Conservation (phyloP, 2,113 vertebrate species). For the Varanus salvator region DNA sequence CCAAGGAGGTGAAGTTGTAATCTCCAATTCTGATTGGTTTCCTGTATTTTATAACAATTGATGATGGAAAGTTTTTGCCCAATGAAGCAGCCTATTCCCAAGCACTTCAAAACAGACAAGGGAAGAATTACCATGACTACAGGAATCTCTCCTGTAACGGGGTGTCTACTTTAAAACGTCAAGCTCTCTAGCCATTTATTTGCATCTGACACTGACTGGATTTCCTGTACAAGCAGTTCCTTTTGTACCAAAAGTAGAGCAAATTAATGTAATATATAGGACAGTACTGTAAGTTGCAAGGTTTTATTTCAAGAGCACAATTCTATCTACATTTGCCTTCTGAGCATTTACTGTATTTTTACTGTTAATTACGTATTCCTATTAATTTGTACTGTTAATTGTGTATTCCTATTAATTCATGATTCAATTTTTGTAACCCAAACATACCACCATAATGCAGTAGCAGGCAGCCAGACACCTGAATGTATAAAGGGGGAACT, state of each 20-base stretch:
- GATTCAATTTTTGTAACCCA: neutral
- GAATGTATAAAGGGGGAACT: neutral
- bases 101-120: neutral
- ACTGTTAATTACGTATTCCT: no score
- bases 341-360: neutral
- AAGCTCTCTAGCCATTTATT: neutral
- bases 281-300: neutral
- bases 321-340: neutral
- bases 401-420: no score
- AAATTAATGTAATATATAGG: slow-evolving; percentile 3
- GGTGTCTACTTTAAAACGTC: slow-evolving; percentile 16
- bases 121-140: neutral
- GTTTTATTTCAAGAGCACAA: neutral
- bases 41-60: slow-evolving; percentile 11
- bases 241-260: neutral
- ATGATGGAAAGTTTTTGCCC: slow-evolving; percentile 32
- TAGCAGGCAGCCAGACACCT: neutral
- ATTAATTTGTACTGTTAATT: no score
- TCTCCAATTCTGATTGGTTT: slow-evolving; percentile 44
- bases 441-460: neutral
- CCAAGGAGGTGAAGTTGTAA: neutral
- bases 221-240: slow-evolving; percentile 13
- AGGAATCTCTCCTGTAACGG: neutral
- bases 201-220: neutral
- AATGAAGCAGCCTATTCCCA: slow-evolving; percentile 25